A percentile compares a stretch with the other conserved stretches of the same genome.
These are phyloP conservation scores for Helobdella robusta DNA, from an alignment of 2,888 invertebrate species.

Conservation along the genomic window DNA sequence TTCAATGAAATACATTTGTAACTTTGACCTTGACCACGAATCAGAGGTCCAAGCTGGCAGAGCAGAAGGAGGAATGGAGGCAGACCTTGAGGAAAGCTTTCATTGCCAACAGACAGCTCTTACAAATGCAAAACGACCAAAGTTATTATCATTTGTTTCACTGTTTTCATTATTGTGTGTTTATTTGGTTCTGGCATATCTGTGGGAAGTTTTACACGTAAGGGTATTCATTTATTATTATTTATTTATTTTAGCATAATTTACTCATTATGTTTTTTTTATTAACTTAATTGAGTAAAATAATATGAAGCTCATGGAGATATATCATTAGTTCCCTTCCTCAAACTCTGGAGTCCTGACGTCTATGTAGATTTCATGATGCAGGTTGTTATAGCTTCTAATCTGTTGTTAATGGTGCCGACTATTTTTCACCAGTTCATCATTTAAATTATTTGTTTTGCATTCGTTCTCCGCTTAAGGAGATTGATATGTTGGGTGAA, in stretches of 20 bases:
- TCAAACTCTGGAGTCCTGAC: constrained; percentile 56
- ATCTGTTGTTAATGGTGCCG: not conserved
- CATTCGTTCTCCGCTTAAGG: too few species aligned
- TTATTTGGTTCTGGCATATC: too few species aligned
- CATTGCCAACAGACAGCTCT: constrained; percentile 29
- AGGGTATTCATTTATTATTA: too few species aligned
- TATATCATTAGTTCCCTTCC: constrained; percentile 55
- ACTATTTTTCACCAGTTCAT: not conserved
- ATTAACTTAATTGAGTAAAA: not conserved
- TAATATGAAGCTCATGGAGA: not conserved
- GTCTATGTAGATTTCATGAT: constrained; percentile 52
- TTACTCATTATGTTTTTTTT: not conserved
- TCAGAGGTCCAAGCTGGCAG: constrained; percentile 59
- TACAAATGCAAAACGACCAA: constrained; percentile 5
- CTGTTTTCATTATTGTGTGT: too few species aligned
- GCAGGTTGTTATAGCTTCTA: constrained; percentile 44
- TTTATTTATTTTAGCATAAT: not conserved
- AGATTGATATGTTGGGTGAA: too few species aligned
- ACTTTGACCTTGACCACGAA: not conserved
- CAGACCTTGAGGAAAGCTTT: constrained; percentile 59
- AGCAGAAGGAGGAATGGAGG: constrained; percentile 62
- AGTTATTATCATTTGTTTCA: not conserved
- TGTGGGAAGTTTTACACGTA: too few species aligned
- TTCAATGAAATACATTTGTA: not conserved
- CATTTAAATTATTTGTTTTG: not conserved